Base-by-base conservation (phyloP, 2,888 invertebrate species). In the Lycaena phlaeas region DNA sequence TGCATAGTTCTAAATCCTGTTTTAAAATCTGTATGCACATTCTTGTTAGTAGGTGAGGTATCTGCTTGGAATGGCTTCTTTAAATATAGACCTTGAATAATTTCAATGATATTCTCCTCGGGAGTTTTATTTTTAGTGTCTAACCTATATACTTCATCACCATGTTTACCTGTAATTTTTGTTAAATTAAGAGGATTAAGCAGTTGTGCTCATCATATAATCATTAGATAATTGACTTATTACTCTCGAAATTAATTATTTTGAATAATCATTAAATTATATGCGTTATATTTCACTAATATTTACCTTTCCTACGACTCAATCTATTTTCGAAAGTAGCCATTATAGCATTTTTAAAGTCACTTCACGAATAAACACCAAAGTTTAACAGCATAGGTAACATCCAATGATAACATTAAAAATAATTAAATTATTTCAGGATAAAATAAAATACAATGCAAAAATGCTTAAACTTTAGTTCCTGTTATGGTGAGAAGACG, bases 131-230 rank as follows among this genome's bases (percentile, higher is more conserved):
- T 87, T 55, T 81, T 84, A 51, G 72, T 75, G 61, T 88, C 88
- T 70, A 88, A 75, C 53, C 87, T 87, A 68, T 82, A 89, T 65
- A 87, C 87, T 74, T 91, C 91, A 70, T 90, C 90, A 61, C 78
- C 86, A 61, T 70, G 70, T 71, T 78, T 85, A 62, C 82, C 87
- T 87, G 65, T 48, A 81, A 61, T 43, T 42, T 49, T 48, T 48
- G 44, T 15, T 5, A 27, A 31, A 26, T 31, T 10, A 12, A 11
- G 9, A 10, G 11, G 7, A 5, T 12, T 3, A 14, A 12, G 10
- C 3, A 4, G 7, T 9, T 18, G n/a, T 12, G 10, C 12, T 18
- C 4, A 5, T 11, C 2, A 34, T 7, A 11, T 11, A 34, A 11
- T 9, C 2, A 7, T 18, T 2, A 4, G 3, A 34, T 12, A 22